phyloP scores from a whole-genome alignment of 2,888 invertebrate species.

The Schizotus pectinicornis region DNA sequence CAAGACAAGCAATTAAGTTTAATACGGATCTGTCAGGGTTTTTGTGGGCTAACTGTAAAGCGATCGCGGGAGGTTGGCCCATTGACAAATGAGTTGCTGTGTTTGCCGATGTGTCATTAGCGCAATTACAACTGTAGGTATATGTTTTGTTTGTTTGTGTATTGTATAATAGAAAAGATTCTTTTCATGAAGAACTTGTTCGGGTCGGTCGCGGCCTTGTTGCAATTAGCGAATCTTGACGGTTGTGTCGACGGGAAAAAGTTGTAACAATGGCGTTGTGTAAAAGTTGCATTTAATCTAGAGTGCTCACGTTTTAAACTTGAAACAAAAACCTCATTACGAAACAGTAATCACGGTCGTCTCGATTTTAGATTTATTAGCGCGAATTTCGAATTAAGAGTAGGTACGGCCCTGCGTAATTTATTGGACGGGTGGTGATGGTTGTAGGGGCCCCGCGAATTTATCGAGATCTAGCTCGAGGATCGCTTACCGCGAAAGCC shows the following conservation, averaged over 20 bases:
- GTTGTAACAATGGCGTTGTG: too few relatives aligned
- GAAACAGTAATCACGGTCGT: not conserved
- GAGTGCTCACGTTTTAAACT: conserved; percentile 5
- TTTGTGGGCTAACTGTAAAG: not conserved
- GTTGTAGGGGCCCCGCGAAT: conserved; percentile 15
- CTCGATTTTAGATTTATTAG: not conserved
- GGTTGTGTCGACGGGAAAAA: too few relatives aligned
- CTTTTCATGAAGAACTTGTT: too few relatives aligned
- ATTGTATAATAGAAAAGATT: too few relatives aligned
- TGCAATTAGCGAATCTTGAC: too few relatives aligned
- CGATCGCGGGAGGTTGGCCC: too few relatives aligned
- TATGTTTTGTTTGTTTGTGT: too few relatives aligned
- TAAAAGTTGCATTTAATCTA: too few relatives aligned
- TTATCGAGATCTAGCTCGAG: conserved; percentile 40
- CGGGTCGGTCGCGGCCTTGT: too few relatives aligned
- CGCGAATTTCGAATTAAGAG: not conserved
- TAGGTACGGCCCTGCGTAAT: not conserved
- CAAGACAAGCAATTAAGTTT: conserved; percentile 17
- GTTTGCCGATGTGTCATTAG: conserved; percentile 34
- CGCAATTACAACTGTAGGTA: conserved; percentile 33
- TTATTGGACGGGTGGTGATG: conserved; percentile 17
- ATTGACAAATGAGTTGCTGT: conserved; percentile 7
- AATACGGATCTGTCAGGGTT: conserved; percentile 1
- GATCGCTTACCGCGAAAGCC: conserved; percentile 42
- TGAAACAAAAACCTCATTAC: conserved; percentile 7